Conservation (phyloP, 2,888 invertebrate species). For the Ochropleura plecta region DNA sequence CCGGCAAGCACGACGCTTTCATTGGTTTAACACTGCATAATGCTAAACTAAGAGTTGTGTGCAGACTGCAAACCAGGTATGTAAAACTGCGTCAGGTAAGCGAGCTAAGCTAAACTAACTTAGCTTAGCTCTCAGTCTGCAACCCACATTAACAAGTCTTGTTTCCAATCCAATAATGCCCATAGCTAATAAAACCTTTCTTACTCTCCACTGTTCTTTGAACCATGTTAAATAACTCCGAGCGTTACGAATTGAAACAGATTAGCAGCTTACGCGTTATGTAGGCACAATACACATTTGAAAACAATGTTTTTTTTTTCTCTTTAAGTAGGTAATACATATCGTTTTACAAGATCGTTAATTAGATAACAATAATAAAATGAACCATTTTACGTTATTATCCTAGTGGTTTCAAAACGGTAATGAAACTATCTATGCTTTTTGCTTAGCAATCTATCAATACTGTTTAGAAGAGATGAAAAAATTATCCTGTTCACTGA, state of each 20-base stretch:
- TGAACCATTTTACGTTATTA: not conserved
- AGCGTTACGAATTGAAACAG: conserved; percentile 49
- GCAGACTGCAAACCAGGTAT: no score
- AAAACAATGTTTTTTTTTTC: conserved; percentile 28
- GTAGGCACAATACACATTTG: conserved; percentile 11
- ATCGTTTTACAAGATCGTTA: not conserved
- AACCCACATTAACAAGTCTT: not conserved
- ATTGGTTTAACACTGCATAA: not conserved
- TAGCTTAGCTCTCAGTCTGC: no score
- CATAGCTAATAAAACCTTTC: conserved; percentile 18
- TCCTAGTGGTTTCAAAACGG: conserved; percentile 10
- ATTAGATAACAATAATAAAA: not conserved
- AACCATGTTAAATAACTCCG: conserved; percentile 23
- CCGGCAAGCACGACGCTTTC: not conserved
- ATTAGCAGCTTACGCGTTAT: conserved; percentile 33
- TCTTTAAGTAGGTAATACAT: not conserved
- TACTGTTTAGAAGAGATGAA: conserved; percentile 27
- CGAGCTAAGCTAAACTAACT: no score
- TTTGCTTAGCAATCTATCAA: conserved; percentile 9
- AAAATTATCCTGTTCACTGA: conserved; percentile 49
- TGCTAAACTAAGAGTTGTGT: no score
- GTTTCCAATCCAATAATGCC: conserved; percentile 1
- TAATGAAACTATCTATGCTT: not conserved
- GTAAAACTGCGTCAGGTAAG: no score
- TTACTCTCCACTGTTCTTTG: conserved; percentile 26